Base-by-base conservation (phyloP, 2,888 invertebrate species). In the Drosophila bunnanda region DNA sequence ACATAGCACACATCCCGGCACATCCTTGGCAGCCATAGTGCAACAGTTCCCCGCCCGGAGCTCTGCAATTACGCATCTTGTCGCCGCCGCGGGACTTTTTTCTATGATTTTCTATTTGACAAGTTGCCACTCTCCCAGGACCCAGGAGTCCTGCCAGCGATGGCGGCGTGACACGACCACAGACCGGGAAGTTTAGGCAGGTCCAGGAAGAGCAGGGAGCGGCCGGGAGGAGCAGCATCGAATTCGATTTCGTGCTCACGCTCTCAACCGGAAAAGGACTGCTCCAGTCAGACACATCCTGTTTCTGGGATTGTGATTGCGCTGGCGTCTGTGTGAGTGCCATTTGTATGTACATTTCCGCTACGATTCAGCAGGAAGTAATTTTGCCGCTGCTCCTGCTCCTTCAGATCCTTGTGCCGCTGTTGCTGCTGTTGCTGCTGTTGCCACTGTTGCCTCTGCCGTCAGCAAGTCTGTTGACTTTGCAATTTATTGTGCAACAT, bases 61-160 rank as follows among this genome's bases (percentile, higher is more conserved):
- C 79, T 67, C 70, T 78, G 82, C 89, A 87, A 89, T 87, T 88
- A 89, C 86, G 88, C 79, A 90, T 85, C 89, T 79, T 90, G 89
- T 79, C 82, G 87, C 71, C 73, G 80, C 74, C 77, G 75, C 71
- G 75, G 73, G 79, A 73, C 73, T 74, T 73, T 87, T 86, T 79
- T 82, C 75, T 81, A 88, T 87, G 89, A 84, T 89, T 84, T 89
- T 84, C 89, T 89, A 90, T 87, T 88, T 90, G 90, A 87, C 90
- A 87, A 87, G 88, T 80, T 69, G 77, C 76, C 53, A 28, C 61
- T 55, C 55, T 55, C 43, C 44, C 50, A 50, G 67, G 57, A 70
- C 28, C 46, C 32, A 25, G 20, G 28, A 55, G n/a, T 56, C 71
- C 46, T 48, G 28, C n/a, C 39, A 25, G 55, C 25, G 69, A 52